A percentile compares a stretch with the other conserved stretches of the same genome.
phyloP scores from a whole-genome alignment of 30 jellyfish, hydroid and myxozoan genomes.

The Chironex yamaguchii region DNA sequence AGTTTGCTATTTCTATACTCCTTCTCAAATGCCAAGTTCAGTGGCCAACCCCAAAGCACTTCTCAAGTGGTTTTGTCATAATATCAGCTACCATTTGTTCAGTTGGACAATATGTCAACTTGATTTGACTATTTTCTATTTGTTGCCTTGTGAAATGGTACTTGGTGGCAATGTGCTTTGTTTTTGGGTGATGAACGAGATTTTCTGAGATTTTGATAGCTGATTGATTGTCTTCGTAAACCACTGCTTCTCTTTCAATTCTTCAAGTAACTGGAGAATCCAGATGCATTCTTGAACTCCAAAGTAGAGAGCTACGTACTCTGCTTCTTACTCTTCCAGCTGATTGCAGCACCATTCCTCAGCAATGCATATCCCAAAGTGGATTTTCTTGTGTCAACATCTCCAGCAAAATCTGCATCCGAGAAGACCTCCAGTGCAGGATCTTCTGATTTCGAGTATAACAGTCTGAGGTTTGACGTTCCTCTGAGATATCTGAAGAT shows the following conservation, averaged over 20 bases:
- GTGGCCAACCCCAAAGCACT: neutral
- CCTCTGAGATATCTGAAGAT: constrained; percentile 71
- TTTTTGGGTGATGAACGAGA: constrained; percentile 12
- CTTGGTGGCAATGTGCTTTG: constrained; percentile 16
- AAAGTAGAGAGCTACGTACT: constrained; percentile 4
- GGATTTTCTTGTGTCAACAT: constrained; percentile 1
- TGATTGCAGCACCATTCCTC: constrained; percentile 5
- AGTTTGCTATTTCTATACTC: too few relatives aligned
- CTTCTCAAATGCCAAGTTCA: neutral
- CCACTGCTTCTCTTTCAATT: neutral
- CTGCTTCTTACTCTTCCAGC: constrained; percentile 28
- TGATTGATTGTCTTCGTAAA: constrained; percentile 10
- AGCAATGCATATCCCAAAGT: neutral
- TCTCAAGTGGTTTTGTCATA: neutral
- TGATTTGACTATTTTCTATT: neutral
- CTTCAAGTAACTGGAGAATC: neutral
- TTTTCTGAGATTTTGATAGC: neutral
- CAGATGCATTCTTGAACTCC: constrained; percentile 21
- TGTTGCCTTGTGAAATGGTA: neutral
- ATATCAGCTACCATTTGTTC: neutral
- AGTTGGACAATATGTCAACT: neutral
- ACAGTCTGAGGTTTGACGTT: constrained; percentile 16
- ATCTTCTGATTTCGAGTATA: neutral
- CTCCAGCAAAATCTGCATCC: constrained; percentile 89
- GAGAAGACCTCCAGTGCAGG: constrained; percentile 9